Conservation (phyloP, 2,797 vertebrate genomes). For the Pempheris klunzingeri region DNA sequence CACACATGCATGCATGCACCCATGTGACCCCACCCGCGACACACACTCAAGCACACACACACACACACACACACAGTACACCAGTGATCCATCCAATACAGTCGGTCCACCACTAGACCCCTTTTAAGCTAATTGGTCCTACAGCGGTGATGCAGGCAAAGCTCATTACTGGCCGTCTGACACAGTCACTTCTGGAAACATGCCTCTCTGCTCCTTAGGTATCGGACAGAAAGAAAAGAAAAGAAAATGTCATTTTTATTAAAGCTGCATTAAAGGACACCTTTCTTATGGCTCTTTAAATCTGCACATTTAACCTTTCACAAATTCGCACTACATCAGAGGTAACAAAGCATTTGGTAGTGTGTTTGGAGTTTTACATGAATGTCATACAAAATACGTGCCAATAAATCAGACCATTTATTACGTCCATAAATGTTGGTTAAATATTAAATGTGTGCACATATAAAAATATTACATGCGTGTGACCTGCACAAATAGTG, state of each 20-base stretch:
- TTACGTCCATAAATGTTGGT: neutral
- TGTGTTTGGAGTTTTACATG: neutral
- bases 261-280: neutral
- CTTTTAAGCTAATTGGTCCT: slow-evolving; percentile 84
- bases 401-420: neutral
- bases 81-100: slow-evolving; percentile 66
- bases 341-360: neutral
- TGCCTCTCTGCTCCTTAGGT: neutral
- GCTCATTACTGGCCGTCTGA: slow-evolving; percentile 56
- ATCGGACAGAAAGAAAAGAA: neutral
- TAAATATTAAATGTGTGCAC: neutral
- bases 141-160: slow-evolving; percentile 48
- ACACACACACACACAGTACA: slow-evolving; percentile 31
- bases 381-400: neutral
- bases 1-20: neutral
- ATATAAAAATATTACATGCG: slow-evolving; percentile 9
- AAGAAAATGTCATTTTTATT: too few species aligned
- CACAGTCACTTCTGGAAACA: slow-evolving; percentile 44
- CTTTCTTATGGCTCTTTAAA: neutral
- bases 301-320: neutral
- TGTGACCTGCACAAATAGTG: neutral
- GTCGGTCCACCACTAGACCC: slow-evolving; percentile 51
- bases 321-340: neutral
- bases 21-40: slow-evolving; percentile 14
- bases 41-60: slow-evolving; percentile 18